Conservation (phyloP, 2,888 invertebrate genomes). For the Dasypolia templi region DNA sequence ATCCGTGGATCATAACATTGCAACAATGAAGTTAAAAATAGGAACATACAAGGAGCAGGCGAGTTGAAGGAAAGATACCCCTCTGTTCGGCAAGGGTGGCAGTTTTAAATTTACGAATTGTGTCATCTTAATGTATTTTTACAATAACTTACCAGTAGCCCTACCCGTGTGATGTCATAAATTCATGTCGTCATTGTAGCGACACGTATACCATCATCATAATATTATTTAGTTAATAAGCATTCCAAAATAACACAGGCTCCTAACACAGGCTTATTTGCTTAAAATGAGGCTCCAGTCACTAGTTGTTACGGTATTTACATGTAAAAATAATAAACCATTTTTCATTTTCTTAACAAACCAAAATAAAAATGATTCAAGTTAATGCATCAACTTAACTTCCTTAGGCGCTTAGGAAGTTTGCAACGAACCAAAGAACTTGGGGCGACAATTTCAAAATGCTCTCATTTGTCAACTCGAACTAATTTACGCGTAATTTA, state of each 20-base stretch:
- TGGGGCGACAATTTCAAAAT: constrained; percentile 37
- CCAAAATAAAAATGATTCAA: neutral
- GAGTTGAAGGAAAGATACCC: neutral
- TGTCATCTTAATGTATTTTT: too few species aligned
- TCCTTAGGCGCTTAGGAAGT: neutral
- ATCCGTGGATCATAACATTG: too few species aligned
- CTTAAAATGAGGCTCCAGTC: neutral
- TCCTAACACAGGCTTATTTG: neutral
- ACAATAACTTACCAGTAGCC: too few species aligned
- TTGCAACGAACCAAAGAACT: constrained; percentile 9
- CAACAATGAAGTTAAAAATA: too few species aligned
- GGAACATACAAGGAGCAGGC: too few species aligned
- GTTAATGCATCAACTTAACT: neutral
- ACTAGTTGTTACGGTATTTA: neutral
- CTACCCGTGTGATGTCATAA: too few species aligned
- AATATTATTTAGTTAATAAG: neutral
- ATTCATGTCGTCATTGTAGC: too few species aligned
- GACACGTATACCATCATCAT: neutral
- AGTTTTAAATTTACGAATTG: too few species aligned
- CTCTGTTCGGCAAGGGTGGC: too few species aligned
- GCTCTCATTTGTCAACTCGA: constrained; percentile 45
- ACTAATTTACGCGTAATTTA: constrained; percentile 57
- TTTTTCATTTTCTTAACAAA: neutral
- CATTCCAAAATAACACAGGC: neutral
- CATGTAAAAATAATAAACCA: neutral